Base-by-base conservation (phyloP, 1,140 invertebrate genomes). In the Drosophila ficusphila region DNA sequence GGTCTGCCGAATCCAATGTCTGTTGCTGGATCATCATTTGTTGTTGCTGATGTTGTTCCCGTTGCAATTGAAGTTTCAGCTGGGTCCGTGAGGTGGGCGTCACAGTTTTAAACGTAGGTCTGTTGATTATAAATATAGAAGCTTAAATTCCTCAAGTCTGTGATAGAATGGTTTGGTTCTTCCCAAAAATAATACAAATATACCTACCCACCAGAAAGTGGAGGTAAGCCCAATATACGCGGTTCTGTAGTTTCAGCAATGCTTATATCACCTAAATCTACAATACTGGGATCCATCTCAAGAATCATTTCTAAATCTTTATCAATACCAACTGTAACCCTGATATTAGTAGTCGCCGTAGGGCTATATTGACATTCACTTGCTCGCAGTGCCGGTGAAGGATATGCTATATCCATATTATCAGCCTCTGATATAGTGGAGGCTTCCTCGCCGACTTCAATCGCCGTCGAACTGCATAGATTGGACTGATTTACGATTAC, bases 41-140 rank as follows among this genome's bases (percentile, higher is more conserved):
- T 36, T 86, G 82, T n/a, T 83, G 79, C 27, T 96, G 94, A 88
- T 97, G 92, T 79, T 96, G 95, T 88, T 97, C 95, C 61, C 96
- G 93, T 95, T 97, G 96, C 91, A 97, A 92, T 92, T 97, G 96
- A 61, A 96, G 94, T 89, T 97, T 97, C 42, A 97, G 93, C 83
- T 97, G 96, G 0, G 97, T 97, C 12, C 97, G 93, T 9, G 96
- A 96, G 1, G 96, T 95, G 72, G 96, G 95, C 54, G 94, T 96
- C 74, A 94, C 94, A 51, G 95, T 97, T 93, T 95, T 96, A 83
- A 96, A 95, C 41, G 95, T 96, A 64, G 96, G 96, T 68, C 96
- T 97, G 21, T 9, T 36, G 19, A 39, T n/a, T 6, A 33, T 7
- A 21, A 11, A 46, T 16, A 16, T 9, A 9, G 18, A 18, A n/a